Evolutionary conservation across 2,797 vertebrate genomes (phyloP).

Genomic region (Sebastes trivittatus): DNA sequence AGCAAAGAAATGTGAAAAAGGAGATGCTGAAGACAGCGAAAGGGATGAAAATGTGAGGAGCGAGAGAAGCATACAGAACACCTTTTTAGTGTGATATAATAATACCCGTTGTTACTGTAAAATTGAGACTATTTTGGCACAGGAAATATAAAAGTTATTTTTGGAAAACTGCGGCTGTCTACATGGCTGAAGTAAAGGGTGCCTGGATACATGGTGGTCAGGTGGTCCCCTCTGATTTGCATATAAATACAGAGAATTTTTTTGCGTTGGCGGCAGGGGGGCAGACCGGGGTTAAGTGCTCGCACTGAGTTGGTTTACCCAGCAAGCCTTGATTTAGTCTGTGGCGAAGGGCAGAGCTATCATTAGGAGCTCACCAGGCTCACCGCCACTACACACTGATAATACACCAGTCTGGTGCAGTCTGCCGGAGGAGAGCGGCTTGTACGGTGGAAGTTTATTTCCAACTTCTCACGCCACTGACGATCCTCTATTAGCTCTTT

Average conservation of each 20-base stretch:
- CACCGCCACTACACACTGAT: conserved; percentile 57
- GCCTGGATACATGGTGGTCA: conserved; percentile 53
- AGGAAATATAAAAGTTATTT: conserved; percentile 33
- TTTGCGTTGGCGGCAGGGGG: conserved; percentile 58
- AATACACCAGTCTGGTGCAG: conserved; percentile 32
- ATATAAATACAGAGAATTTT: conserved; percentile 74
- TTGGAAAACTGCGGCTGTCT: not conserved
- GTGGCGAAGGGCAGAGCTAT: conserved; percentile 73
- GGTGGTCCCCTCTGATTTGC: conserved; percentile 69
- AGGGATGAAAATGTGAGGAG: not conserved
- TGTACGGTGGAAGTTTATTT: not conserved
- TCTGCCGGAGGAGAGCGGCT: conserved; percentile 18
- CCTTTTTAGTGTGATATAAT: conserved; percentile 4
- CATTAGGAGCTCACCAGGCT: conserved; percentile 76
- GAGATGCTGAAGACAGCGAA: not conserved
- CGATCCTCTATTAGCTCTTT: not conserved
- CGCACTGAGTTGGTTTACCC: conserved; percentile 73
- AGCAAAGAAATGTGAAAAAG: not conserved
- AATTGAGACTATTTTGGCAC: not conserved
- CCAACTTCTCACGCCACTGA: not conserved
- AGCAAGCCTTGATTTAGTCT: conserved; percentile 78
- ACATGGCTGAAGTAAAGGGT: conserved; percentile 13
- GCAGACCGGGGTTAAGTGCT: conserved; percentile 77
- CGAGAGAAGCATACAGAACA: not conserved
- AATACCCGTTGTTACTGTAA: conserved; percentile 1